phyloP scores from a whole-genome alignment of 2,888 invertebrate species.

The Biston stratarius region DNA sequence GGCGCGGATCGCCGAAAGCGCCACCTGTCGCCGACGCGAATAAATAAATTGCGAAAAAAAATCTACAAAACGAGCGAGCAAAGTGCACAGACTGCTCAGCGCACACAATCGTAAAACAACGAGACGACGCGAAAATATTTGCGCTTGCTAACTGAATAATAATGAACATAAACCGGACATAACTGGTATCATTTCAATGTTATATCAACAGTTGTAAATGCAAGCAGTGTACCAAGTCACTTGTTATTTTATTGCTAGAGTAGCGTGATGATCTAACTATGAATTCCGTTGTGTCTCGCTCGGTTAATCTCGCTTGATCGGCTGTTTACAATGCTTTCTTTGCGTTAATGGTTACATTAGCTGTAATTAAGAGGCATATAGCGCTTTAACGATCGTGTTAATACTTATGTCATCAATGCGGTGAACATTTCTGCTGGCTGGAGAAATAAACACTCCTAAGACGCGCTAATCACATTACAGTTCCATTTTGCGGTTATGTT shows the following conservation, averaged over 20 bases:
- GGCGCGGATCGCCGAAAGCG: constrained; percentile 65
- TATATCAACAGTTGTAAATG: constrained; percentile 49
- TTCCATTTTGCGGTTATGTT: too few species aligned
- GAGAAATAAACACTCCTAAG: not conserved
- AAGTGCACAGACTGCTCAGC: constrained; percentile 47
- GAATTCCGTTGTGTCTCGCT: constrained; percentile 28
- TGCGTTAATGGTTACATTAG: constrained; percentile 23
- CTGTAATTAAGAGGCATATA: constrained; percentile 19
- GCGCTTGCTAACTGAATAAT: constrained; percentile 69
- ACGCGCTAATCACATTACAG: not conserved
- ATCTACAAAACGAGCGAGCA: constrained; percentile 53
- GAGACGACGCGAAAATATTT: constrained; percentile 64
- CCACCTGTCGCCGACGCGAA: constrained; percentile 77
- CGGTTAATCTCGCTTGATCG: constrained; percentile 37
- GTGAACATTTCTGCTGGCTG: constrained; percentile 1
- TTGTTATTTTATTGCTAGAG: not conserved
- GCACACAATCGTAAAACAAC: constrained; percentile 51
- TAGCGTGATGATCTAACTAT: not conserved
- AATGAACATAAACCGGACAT: constrained; percentile 51
- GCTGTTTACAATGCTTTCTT: constrained; percentile 36
- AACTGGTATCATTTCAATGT: constrained; percentile 53
- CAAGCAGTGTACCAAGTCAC: not conserved
- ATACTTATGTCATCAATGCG: constrained; percentile 15
- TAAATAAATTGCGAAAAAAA: constrained; percentile 67
- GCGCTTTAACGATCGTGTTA: constrained; percentile 19